Conservation (phyloP, 2,888 invertebrate genomes). For the Ochropacha duplaris region DNA sequence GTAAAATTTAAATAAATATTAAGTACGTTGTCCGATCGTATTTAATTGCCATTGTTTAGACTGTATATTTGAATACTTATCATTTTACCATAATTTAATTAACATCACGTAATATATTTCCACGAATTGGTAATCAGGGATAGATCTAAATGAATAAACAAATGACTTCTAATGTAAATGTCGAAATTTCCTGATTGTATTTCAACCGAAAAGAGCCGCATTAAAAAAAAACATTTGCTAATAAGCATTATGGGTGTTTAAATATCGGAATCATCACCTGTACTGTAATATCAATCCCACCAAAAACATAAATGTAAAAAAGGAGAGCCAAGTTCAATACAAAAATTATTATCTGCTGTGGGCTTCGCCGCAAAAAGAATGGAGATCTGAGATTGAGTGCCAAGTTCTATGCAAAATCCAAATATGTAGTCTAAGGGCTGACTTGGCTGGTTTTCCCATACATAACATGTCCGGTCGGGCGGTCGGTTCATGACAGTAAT, state of each 20-base stretch:
- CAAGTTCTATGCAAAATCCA: no score
- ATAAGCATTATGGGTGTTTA: background rate
- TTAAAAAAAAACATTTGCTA: background rate
- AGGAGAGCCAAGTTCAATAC: no score
- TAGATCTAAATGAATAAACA: background rate
- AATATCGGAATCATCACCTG: background rate
- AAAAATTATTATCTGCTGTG: no score
- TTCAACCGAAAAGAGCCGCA: no score
- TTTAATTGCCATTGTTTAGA: conserved; percentile 43
- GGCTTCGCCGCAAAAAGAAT: no score
- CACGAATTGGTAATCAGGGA: background rate
- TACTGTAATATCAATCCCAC: background rate
- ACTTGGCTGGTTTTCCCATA: no score
- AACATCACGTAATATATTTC: background rate
- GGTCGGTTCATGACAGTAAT: conserved; percentile 20
- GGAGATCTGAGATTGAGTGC: no score
- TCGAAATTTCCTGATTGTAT: background rate
- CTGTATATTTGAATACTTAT: conserved; percentile 15
- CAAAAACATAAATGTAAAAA: no score
- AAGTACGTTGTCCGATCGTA: conserved; percentile 45
- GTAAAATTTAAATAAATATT: conserved; percentile 58
- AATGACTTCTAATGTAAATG: background rate
- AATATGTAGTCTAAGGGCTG: no score
- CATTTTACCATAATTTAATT: background rate
- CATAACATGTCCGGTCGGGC: no score